Evolutionary conservation across 2,888 invertebrate species (phyloP), one percentile per base, ranked within the genome.

Genomic region (Hyposoter didymator): DNA sequence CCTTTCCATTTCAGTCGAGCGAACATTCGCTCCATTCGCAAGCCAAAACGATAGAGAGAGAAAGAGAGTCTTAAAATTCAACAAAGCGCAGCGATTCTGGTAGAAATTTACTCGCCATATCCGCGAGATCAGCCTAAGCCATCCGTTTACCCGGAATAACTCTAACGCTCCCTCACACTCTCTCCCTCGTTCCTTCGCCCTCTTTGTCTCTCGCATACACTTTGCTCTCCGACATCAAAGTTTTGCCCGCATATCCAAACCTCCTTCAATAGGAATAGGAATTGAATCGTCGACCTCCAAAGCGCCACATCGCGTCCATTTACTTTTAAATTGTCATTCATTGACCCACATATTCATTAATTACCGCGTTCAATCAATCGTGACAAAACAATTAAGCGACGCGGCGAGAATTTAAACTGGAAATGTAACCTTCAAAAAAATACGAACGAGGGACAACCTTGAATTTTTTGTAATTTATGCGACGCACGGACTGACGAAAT

Each of bases 1-100:
- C 85, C 82, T 82, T 85, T 85, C 75, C 85, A 82, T 85, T 85
- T 79, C 78, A 70, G 82, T 75, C 55, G 78, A 79, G 66, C 19
- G 70, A 55, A 32, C 45, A 28, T 22, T 28, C 52, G 55, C 80
- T 80, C 80, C 64, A 73, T 22, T 73, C 62, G 74, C 78, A 78
- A 62, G 17, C 64, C 14, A 19, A 14, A 47, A 52, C 81, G 39
- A 79, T 14, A 45, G 67, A 39, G 72, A 22, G 35, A 52, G 59
- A 62, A 28, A n/a, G 75, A 75, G 43, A 32, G 55, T 6, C 69
- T 14, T 14, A 59, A 59, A 85, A 76, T 82, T 47, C 66, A 49
- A 76, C 76, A 76, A 82, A 82, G 85, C 82, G 75, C 79, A 67
- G 62, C 82, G 62, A 80, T 80, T 82, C 85, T 75, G 72, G 79